Percentiles rank a stretch among this genome's conserved stretches.
Conservation (phyloP, 2,113 vertebrate species). For the Hyperopisus bebe region DNA sequence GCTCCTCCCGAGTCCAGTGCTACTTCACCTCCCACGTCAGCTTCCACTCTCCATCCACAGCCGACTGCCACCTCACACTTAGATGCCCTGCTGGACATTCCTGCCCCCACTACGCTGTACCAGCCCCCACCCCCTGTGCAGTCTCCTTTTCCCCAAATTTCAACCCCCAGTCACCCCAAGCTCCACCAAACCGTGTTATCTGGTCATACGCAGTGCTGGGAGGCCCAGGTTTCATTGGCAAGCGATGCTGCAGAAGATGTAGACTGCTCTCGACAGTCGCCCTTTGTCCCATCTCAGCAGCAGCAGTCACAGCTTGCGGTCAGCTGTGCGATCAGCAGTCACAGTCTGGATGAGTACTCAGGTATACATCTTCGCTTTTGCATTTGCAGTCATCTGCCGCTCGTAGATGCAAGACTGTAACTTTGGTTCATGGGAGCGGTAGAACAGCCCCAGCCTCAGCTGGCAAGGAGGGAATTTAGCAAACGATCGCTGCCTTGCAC, state of each 20-base stretch:
- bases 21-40: constrained; percentile 23
- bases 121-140: constrained; percentile 56
- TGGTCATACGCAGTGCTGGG: constrained; percentile 9
- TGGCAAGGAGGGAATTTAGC: background rate
- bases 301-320: constrained; percentile 32
- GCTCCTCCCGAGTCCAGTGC: constrained; percentile 35
- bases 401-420: background rate
- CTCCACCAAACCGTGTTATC: constrained; percentile 10
- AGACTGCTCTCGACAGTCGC: constrained; percentile 38
- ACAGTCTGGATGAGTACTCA: constrained; percentile 43
- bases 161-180: constrained; percentile 15
- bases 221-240: constrained; percentile 6
- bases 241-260: constrained; percentile 36
- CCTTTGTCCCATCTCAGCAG: constrained; percentile 37
- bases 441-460: background rate
- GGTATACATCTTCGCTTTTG: constrained; percentile 36
- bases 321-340: too few relatives aligned
- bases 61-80: constrained; percentile 60
- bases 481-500: background rate
- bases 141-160: constrained; percentile 40
- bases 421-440: background rate
- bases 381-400: too few relatives aligned
- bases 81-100: constrained; percentile 62
- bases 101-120: constrained; percentile 57
- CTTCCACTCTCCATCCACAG: constrained; percentile 45